Conservation (phyloP, 1,140 invertebrate species). For the Planococcus citri region DNA sequence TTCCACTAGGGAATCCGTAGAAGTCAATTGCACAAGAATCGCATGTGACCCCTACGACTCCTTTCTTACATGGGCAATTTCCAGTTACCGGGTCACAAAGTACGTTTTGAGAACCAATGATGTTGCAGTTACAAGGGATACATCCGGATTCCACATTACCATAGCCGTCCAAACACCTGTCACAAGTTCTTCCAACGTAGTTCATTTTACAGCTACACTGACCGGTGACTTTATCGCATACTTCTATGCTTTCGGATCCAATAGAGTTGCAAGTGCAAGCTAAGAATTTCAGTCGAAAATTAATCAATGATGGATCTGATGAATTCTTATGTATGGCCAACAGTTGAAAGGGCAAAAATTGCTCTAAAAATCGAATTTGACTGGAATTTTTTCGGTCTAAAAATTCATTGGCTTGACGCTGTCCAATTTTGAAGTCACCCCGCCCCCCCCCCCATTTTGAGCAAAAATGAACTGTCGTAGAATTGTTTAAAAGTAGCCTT, state of each 20-base stretch:
- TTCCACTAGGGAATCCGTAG: slow-evolving; percentile 45
- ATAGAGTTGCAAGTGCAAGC: slow-evolving; percentile 61
- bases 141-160: slow-evolving; percentile 57
- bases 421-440: not conserved
- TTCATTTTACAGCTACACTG: slow-evolving; percentile 75
- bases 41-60: slow-evolving; percentile 41
- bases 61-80: slow-evolving; percentile 55
- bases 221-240: slow-evolving; percentile 75
- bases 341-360: not conserved
- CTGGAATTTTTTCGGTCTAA: too few relatives aligned
- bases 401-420: not conserved
- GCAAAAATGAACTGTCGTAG: too few relatives aligned
- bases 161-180: slow-evolving; percentile 56
- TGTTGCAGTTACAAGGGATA: slow-evolving; percentile 53
- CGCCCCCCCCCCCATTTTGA: not conserved
- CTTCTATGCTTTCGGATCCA: slow-evolving; percentile 52
- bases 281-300: slow-evolving; percentile 31
- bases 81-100: slow-evolving; percentile 63
- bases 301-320: not conserved
- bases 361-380: not conserved
- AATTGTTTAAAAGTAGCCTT: too few relatives aligned
- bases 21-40: slow-evolving; percentile 33
- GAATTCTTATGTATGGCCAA: not conserved
- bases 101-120: slow-evolving; percentile 43
- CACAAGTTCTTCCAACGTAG: slow-evolving; percentile 74